phyloP scores from a whole-genome alignment of 2,888 invertebrate species.

The Bruchidius siliquastri region DNA sequence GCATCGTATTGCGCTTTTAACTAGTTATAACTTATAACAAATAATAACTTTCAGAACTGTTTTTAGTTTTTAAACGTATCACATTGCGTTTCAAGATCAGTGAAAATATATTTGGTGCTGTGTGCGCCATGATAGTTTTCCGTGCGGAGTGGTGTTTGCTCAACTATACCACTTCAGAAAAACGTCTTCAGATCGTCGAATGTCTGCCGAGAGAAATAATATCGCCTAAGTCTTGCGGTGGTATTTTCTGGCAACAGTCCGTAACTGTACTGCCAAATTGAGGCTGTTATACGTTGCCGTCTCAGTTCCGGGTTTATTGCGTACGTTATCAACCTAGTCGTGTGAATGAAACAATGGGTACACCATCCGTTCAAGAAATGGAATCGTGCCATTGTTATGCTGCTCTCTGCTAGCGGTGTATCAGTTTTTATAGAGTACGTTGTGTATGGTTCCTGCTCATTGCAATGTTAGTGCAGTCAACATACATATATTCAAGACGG shows the following conservation, averaged over 20 bases:
- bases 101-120: too few species aligned
- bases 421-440: neutral
- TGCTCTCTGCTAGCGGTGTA: neutral
- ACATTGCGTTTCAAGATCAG: too few species aligned
- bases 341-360: neutral
- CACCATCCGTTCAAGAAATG: neutral
- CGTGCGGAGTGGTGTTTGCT: too few species aligned
- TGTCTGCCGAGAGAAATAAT: neutral
- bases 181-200: neutral
- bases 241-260: neutral
- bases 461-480: too few species aligned
- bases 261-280: neutral
- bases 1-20: too few species aligned
- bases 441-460: neutral
- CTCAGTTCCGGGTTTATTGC: neutral
- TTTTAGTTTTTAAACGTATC: too few species aligned
- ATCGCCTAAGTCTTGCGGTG: neutral
- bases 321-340: neutral
- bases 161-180: neutral
- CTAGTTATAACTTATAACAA: too few species aligned
- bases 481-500: too few species aligned
- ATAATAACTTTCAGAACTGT: too few species aligned
- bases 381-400: neutral
- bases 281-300: neutral
- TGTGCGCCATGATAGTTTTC: constrained; percentile 1